Evolutionary conservation across 2,113 vertebrate genomes (phyloP).

Genomic region (Pyrgilauda ruficollis): DNA sequence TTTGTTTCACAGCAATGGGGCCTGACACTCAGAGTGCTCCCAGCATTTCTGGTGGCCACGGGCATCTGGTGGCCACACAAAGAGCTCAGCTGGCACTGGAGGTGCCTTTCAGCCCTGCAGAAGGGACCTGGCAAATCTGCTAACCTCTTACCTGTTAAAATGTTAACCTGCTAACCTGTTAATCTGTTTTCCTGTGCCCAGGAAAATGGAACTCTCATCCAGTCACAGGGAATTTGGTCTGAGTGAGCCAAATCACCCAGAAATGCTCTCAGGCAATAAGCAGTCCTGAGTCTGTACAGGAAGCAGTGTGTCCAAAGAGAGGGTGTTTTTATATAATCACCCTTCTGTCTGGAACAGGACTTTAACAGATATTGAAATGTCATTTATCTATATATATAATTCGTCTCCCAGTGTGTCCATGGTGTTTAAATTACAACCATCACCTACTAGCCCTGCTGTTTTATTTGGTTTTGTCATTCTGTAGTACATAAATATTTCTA

Average conservation of each 20-base stretch:
- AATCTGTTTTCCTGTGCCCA: neutral
- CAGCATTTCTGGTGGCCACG: accelerated
- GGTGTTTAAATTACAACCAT: neutral
- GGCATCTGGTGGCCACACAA: neutral
- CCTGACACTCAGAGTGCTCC: neutral
- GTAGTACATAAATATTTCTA: accelerated
- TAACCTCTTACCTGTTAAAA: no score
- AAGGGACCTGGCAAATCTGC: neutral
- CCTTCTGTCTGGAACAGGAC: neutral
- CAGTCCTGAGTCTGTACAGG: neutral
- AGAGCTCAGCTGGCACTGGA: neutral
- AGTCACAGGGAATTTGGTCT: neutral
- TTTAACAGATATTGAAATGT: neutral
- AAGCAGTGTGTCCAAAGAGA: neutral
- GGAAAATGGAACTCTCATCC: neutral
- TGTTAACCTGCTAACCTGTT: no score
- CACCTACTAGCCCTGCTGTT: neutral
- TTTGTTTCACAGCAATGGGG: neutral
- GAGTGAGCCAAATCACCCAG: neutral
- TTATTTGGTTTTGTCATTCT: neutral
- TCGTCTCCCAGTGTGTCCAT: neutral
- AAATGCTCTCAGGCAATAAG: neutral
- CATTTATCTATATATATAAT: accelerated
- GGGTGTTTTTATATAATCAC: neutral
- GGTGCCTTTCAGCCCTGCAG: neutral